Evolutionary conservation across 2,113 vertebrate species (phyloP).

Genomic region (Psephotus haematonotus): DNA sequence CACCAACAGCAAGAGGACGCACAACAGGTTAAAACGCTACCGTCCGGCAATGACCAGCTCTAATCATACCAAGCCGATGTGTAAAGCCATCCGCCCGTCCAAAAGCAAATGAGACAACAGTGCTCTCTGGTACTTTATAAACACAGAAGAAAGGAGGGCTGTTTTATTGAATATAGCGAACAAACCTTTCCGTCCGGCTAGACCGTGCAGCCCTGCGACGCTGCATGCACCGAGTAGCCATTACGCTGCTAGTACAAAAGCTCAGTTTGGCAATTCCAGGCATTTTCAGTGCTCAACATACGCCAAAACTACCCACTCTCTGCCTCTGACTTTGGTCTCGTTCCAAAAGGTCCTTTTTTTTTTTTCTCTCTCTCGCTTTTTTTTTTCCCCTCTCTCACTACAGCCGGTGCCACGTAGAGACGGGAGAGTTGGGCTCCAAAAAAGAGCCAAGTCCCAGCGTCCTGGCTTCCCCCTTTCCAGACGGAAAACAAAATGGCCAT

Average conservation of each 20-base stretch:
- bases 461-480: conserved; percentile 57
- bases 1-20: conserved; percentile 45
- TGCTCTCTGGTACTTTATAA: conserved; percentile 56
- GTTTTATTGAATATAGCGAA: conserved; percentile 52
- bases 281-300: conserved; percentile 58
- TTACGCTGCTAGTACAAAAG: conserved; percentile 59
- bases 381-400: not conserved
- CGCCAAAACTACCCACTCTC: conserved; percentile 71
- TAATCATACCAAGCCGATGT: conserved; percentile 54
- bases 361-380: not conserved
- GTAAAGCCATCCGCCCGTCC: conserved; percentile 56
- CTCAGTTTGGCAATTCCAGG: conserved; percentile 68
- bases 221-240: conserved; percentile 34
- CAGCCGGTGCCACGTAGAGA: conserved; percentile 65
- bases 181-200: conserved; percentile 63
- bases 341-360: conserved; percentile 65
- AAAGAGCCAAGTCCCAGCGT: conserved; percentile 58
- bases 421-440: conserved; percentile 46
- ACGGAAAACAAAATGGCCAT: conserved; percentile 63
- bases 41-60: conserved; percentile 33
- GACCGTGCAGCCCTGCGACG: conserved; percentile 41
- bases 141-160: conserved; percentile 48
- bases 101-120: conserved; percentile 58
- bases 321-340: conserved; percentile 56
- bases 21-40: conserved; percentile 65